phyloP scores from a whole-genome alignment of 2,888 invertebrate species.

The Melangyna quadrimaculata region DNA sequence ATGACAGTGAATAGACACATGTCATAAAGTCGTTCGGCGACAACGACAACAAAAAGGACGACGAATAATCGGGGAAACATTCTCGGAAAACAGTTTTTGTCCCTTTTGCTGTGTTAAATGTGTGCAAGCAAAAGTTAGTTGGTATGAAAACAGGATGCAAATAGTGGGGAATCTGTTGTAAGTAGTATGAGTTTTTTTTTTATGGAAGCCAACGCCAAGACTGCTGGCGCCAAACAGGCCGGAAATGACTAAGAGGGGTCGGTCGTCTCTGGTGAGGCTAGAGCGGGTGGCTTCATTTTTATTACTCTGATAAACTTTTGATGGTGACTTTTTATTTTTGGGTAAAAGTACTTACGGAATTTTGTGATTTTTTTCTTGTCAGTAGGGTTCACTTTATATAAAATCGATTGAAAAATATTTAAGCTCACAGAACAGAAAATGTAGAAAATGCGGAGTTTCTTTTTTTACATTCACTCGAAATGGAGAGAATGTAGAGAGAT shows the following conservation, averaged over 20 bases:
- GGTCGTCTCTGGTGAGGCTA: conserved; percentile 31
- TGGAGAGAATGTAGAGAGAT: neutral
- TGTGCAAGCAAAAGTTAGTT: conserved; percentile 47
- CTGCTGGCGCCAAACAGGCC: conserved; percentile 61
- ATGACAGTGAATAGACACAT: conserved; percentile 58
- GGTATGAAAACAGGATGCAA: conserved; percentile 46
- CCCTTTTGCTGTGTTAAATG: conserved; percentile 23
- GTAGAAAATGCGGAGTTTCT: conserved; percentile 1
- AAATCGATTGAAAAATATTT: conserved; percentile 60
- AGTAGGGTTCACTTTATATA: conserved; percentile 27
- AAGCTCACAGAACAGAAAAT: conserved; percentile 3
- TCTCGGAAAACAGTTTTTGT: conserved; percentile 49
- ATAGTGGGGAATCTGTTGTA: conserved; percentile 30
- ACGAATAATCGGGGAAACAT: conserved; percentile 58
- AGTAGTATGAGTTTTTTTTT: conserved; percentile 36
- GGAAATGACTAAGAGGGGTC: conserved; percentile 55
- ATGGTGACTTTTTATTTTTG: conserved; percentile 25
- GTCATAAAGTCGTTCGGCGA: conserved; percentile 60
- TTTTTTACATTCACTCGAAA: neutral
- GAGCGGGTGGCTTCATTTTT: conserved; percentile 40
- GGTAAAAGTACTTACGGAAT: conserved; percentile 11
- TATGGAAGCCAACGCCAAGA: conserved; percentile 46
- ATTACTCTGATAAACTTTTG: conserved; percentile 31
- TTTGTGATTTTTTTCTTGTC: neutral
- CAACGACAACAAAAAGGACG: conserved; percentile 32